phyloP scores from a whole-genome alignment of 2,797 vertebrate genomes.

The Dipus sagitta region DNA sequence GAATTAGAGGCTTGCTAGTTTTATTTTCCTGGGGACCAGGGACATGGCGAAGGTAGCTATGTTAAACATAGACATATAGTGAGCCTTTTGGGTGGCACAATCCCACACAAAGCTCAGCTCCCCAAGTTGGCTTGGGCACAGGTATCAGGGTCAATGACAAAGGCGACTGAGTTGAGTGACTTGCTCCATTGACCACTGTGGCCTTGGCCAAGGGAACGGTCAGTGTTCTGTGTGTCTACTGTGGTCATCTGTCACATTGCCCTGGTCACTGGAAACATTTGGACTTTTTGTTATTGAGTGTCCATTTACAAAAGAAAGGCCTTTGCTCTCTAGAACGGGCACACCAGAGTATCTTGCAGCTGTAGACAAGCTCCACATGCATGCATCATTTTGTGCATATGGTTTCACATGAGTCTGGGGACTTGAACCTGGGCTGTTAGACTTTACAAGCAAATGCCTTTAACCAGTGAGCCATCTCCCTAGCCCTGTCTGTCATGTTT shows the following conservation, averaged over 20 bases:
- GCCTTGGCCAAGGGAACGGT: background rate
- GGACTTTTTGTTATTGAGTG: background rate
- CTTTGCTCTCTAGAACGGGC: background rate
- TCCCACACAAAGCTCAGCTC: rapidly evolving
- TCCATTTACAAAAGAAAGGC: background rate
- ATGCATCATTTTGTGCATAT: no score
- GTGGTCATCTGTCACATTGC: background rate
- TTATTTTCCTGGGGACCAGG: background rate
- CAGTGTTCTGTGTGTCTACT: rapidly evolving
- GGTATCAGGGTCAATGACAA: background rate
- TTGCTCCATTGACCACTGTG: background rate
- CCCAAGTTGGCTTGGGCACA: background rate
- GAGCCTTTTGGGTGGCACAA: background rate
- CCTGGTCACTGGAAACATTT: background rate
- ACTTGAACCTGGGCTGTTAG: no score
- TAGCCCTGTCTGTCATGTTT: background rate
- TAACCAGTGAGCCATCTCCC: background rate
- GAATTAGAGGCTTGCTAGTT: background rate
- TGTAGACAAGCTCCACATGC: background rate
- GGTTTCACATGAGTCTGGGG: no score
- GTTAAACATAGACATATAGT: background rate
- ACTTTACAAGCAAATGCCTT: no score
- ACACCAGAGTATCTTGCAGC: no score
- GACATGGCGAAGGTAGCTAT: background rate
- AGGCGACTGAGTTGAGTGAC: background rate